Evolutionary conservation across 2,888 invertebrate genomes (phyloP).

Genomic region (Gastracanthus pulcherrimus): DNA sequence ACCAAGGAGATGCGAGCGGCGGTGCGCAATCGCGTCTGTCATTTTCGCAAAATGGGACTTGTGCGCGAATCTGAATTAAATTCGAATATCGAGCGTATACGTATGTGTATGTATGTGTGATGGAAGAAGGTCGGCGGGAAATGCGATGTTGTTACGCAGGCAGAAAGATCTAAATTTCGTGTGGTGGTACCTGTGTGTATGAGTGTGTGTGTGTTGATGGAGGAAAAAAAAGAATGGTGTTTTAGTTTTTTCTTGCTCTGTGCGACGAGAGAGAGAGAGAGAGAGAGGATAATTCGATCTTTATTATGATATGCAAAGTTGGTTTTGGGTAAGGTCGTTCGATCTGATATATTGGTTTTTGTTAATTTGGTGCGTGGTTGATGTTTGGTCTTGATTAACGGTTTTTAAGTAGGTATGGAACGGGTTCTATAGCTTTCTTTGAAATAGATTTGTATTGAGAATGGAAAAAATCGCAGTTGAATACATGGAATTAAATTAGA

Average conservation of each 20-base stretch:
- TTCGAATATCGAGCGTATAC: not conserved
- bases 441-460: not conserved
- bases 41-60: conserved; percentile 31
- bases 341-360: too few species aligned
- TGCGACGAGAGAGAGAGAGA: too few species aligned
- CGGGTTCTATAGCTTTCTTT: not conserved
- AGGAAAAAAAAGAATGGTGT: not conserved
- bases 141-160: not conserved
- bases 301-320: not conserved
- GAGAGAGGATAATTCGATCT: too few species aligned
- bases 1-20: not conserved
- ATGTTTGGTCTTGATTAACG: not conserved
- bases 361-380: not conserved
- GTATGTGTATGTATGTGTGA: not conserved
- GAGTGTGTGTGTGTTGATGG: too few species aligned
- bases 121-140: conserved; percentile 3
- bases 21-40: conserved; percentile 1
- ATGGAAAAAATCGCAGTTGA: not conserved
- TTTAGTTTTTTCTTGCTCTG: not conserved
- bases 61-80: conserved; percentile 15
- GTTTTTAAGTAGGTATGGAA: not conserved
- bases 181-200: not conserved
- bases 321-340: not conserved
- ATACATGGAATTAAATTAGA: not conserved
- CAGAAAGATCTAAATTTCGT: conserved; percentile 14